Evolutionary conservation across 2,888 invertebrate species (phyloP).

Genomic region (Copidosoma aretas): DNA sequence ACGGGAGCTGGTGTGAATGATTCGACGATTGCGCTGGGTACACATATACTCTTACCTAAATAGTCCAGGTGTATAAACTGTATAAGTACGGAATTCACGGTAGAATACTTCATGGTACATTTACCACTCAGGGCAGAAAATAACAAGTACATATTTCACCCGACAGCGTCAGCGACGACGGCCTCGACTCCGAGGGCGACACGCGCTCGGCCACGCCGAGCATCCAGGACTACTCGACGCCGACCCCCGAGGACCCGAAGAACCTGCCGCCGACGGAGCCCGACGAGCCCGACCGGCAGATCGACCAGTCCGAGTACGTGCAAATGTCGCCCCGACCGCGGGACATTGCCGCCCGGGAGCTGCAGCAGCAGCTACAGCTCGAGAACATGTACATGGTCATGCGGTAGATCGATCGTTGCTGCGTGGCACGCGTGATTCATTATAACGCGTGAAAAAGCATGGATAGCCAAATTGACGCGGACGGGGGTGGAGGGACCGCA

Average conservation of each 20-base stretch:
- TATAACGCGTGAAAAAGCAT: too few relatives aligned
- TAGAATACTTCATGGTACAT: too few relatives aligned
- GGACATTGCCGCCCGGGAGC: conserved; percentile 47
- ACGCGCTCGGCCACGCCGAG: conserved; percentile 52
- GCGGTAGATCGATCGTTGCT: conserved; percentile 48
- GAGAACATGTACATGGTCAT: conserved; percentile 58
- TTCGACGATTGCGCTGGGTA: too few relatives aligned
- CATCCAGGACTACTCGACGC: conserved; percentile 49
- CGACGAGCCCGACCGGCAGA: conserved; percentile 19
- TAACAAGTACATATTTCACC: too few relatives aligned
- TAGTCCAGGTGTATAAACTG: too few relatives aligned
- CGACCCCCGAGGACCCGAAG: conserved; percentile 47
- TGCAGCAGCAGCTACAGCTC: conserved; percentile 45
- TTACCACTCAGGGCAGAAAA: too few relatives aligned
- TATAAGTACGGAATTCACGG: too few relatives aligned
- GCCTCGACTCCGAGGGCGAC: conserved; percentile 53
- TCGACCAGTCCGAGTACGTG: conserved; percentile 56
- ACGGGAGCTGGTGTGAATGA: too few relatives aligned
- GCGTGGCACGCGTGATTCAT: too few relatives aligned
- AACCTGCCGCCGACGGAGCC: neutral
- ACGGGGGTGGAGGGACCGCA: too few relatives aligned
- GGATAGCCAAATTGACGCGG: too few relatives aligned
- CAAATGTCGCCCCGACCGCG: conserved; percentile 59
- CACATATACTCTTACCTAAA: too few relatives aligned
- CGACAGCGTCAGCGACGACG: conserved; percentile 51